A percentile compares a stretch with the other conserved stretches of the same genome.
These are phyloP conservation scores for Patiria miniata DNA, from an alignment of 35 echinoderm and acorn worm species.

Conservation along the genomic window DNA sequence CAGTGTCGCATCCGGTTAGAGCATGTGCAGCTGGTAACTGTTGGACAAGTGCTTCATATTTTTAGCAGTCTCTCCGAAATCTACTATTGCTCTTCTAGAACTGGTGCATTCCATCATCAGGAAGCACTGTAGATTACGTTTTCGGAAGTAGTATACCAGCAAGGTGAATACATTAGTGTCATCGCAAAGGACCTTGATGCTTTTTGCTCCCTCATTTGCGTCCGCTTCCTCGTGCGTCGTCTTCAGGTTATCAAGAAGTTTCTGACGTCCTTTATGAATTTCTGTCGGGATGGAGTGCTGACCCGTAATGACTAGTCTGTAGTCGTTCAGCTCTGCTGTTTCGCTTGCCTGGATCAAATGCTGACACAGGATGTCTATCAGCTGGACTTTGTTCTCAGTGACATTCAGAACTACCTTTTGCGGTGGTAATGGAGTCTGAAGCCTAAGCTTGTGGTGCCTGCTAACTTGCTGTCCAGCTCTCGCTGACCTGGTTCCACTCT, in stretches of 20 bases:
- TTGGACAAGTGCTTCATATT: neutral
- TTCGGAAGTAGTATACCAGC: neutral
- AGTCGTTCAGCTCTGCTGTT: neutral
- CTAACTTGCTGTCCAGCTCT: neutral
- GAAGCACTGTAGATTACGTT: neutral
- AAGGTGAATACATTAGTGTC: neutral
- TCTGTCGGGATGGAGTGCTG: neutral
- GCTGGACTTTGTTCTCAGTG: neutral
- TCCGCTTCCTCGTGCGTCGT: neutral
- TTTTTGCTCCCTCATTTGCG: neutral
- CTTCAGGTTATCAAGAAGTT: neutral
- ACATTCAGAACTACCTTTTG: neutral
- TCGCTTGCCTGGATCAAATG: neutral
- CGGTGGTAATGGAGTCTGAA: neutral
- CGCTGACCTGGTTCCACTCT: neutral
- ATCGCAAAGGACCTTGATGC: neutral
- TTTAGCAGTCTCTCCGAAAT: neutral
- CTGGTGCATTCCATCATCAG: neutral
- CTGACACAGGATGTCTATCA: neutral
- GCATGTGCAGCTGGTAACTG: neutral
- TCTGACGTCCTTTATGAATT: neutral
- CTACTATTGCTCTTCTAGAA: neutral
- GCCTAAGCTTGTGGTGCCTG: neutral
- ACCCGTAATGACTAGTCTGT: neutral
- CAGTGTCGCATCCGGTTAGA: neutral